Evolutionary conservation across 2,888 invertebrate genomes (phyloP), one percentile per base, ranked within the genome.

Genomic region (Aspidiotus destructor): DNA sequence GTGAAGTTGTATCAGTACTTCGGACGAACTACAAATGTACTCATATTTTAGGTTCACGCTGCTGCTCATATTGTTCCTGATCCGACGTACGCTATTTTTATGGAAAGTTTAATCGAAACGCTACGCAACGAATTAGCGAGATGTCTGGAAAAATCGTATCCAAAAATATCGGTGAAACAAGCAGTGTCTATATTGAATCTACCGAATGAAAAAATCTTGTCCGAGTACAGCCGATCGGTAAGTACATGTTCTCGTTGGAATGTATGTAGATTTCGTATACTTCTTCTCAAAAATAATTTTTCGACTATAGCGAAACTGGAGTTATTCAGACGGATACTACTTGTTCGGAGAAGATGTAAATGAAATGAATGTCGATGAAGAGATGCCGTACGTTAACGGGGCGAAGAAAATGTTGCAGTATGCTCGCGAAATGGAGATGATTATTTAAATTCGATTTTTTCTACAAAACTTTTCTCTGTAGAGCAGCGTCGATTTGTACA

Each of bases 381-480:
- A 81, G 72, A 84, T 99, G 73, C 96, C 97, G 0, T 93, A 97
- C 8, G 82, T 85, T 42, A 90, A 95, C 75, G 81, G 99, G 44
- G 95, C 96, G 0, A 87, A 91, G 75, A 93, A 97, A 78, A 91
- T 93, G 16, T 89, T 99, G 74, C 93, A 92, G 77, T 99, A 99
- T 79, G 99, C 98, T 5, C 86, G 90, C 76, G 97, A 99, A 81
- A 83, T 99, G 73, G 98, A 99, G 81, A 98, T 96, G 95, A 99
- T 99, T 81, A 97, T 99, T 71, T 98, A 88, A 84, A 52, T 13
- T 44, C 28, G 5, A 17, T 52, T 40, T 63, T 41, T 63, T 53
- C 6, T 52, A 17, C 41, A 13, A 64, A 64, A n/a, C 15, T 54
- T 42, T 28, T 28, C 16, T 62, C 48, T 48, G 44, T 61, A 61